Evolutionary conservation across 2,113 vertebrate species (phyloP), one percentile per base, ranked within the genome.

Genomic region (Ictalurus punctatus): DNA sequence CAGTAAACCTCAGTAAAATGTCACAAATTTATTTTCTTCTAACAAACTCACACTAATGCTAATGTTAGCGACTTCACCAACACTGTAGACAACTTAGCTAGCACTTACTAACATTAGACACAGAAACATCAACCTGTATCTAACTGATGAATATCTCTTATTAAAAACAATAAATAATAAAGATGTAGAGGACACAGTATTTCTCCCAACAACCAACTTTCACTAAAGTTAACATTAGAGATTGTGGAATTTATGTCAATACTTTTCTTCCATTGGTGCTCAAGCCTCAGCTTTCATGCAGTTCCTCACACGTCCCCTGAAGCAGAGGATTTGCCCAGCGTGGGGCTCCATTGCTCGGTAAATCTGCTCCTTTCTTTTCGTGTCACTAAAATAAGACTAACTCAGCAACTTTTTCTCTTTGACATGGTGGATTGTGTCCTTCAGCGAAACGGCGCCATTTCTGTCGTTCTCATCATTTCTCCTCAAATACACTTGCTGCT

Each of bases 351-450:
- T 12, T 37, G n/a, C 79, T 30, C 79, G 12, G 14, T 82, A 82
- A 82, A 82, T 82, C 79, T 56, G 44, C n/a, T 73, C 10, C 48
- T 74, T 71, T 86, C 48, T 86, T 54, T 56, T 30, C 6, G 27
- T 58, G 48, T 74, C 59, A 59, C 74, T 80, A 9, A 69, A 58
- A 80, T 80, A 87, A 25, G 52, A 54, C 30, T 5, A 82, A 44
- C 86, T 65, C 44, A 58, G 48, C 48, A 65, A 69, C 48, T 83
- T 44, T 54, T 37, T 16, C 30, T 9, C 86, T 87, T 65, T 79
- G 86, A 79, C 76, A 54, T 67, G 76, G 27, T 80, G 76, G 86
- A 80, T 67, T 61, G 61, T 87, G 78, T 87, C 86, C 73, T 87
- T 87, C 79, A 82, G 86, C 48, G 8, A 63, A 82, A 71, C 30